Evolutionary conservation across 2,113 vertebrate genomes (phyloP).

Genomic region (Calyptommatus sinebrachiatus): DNA sequence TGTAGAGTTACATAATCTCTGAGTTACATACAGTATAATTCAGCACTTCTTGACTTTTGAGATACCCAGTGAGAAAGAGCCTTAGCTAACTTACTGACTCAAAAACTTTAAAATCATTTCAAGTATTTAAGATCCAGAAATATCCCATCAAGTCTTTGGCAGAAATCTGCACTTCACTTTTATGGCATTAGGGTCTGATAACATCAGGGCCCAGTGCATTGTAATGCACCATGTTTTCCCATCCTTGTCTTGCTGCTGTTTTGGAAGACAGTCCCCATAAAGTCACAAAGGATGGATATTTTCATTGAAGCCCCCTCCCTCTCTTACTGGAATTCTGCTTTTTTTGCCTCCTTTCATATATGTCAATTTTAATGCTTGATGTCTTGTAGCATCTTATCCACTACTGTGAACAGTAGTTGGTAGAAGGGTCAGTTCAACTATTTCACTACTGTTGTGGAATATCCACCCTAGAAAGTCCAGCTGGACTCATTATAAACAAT

Average conservation of each 20-base stretch:
- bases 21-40: background rate
- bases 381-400: background rate
- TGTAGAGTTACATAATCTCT: background rate
- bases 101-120: background rate
- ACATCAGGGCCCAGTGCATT: too few species aligned
- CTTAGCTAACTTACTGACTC: background rate
- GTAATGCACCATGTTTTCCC: too few species aligned
- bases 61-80: background rate
- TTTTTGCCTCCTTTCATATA: background rate
- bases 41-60: background rate
- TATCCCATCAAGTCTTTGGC: background rate
- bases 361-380: background rate
- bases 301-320: too few species aligned
- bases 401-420: background rate
- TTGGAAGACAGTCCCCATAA: too few species aligned
- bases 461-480: background rate
- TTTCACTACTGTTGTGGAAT: background rate
- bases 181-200: too few species aligned
- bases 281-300: too few species aligned
- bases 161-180: too few species aligned
- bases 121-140: background rate
- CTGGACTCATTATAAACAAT: background rate
- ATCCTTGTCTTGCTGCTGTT: too few species aligned
- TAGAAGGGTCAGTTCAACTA: background rate
- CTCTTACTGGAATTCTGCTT: too few species aligned